Evolutionary conservation across 2,797 vertebrate genomes (phyloP), one percentile per base, ranked within the genome.

Genomic region (Enteromius fasciolatus): DNA sequence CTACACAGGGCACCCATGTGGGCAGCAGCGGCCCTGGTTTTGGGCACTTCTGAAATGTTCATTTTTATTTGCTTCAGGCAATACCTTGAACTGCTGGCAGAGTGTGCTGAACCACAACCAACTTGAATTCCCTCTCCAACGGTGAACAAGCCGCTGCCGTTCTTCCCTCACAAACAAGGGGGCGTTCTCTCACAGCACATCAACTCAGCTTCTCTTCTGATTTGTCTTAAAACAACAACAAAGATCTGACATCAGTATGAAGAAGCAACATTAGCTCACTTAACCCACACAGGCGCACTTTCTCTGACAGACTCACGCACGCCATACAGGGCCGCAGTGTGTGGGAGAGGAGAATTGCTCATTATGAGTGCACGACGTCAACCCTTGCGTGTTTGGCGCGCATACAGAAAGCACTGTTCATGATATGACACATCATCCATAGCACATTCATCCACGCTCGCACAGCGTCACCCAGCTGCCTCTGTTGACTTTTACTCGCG

Each of bases 101-200:
- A 85, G 61, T 44, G 67, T 86, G 69, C 69, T 91, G 86, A 48
- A 66, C 66, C 18, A 78, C 80, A 67, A 81, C 85, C 86, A 81
- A 80, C 80, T 87, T 72, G 82, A 50, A 18, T 50, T 76, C 64
- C 31, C 61, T 67, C 80, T 68, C 80, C 83, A 75, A 87, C 64
- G 86, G 41, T 52, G 84, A 17, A 39, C 82, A 23, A 76, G 79
- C 63, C 20, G 20, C 69, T 82, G 76, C 79, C 54, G 82, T 84
- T 84, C 50, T 66, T 82, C 67, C 59, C 50, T 80, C 83, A 86
- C 87, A 90, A 88, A 89, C 89, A 81, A 91, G 89, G 86, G 86
- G 90, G 90, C 75, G 85, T 57, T 89, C 63, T 83, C 78, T 92
- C 90, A 91, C 91, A 92, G 88, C 89, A 91, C 69, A 85, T 88